Percentiles rank a stretch among this genome's conserved stretches.
Evolutionary conservation across 2,113 vertebrate genomes (phyloP).

Genomic region (Antechinus stuartii): DNA sequence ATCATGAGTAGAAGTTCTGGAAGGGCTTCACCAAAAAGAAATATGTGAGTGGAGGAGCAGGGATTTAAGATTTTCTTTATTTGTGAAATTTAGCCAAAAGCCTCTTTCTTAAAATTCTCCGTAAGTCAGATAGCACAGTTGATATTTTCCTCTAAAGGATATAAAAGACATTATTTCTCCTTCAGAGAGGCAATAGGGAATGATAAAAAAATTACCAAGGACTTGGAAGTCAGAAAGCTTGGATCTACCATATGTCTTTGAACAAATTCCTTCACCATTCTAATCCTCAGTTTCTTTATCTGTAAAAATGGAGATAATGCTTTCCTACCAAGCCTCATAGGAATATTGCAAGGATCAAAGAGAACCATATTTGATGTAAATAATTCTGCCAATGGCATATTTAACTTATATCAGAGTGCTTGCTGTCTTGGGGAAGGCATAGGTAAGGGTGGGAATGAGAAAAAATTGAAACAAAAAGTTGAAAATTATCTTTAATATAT

Average conservation of each 20-base stretch:
- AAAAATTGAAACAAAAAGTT: no score
- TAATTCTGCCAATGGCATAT: neutral
- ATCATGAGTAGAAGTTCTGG: conserved; percentile 19
- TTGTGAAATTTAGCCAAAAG: conserved; percentile 11
- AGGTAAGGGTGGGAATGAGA: no score
- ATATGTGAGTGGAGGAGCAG: neutral
- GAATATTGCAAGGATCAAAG: neutral
- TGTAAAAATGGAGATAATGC: neutral
- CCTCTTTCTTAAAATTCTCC: neutral
- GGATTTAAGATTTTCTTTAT: neutral
- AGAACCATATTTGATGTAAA: neutral
- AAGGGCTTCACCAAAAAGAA: conserved; percentile 35
- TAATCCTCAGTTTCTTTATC: neutral
- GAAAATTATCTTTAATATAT: no score
- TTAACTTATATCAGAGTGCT: no score
- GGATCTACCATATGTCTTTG: neutral
- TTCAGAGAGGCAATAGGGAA: neutral
- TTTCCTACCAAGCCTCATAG: neutral
- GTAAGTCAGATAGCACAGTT: neutral
- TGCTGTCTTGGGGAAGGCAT: no score
- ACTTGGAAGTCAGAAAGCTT: neutral
- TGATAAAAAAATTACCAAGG: neutral
- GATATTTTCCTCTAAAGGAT: neutral
- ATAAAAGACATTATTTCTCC: neutral
- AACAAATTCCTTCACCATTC: neutral